Evolutionary conservation across 1,140 invertebrate genomes (phyloP).

Genomic region (Nixonia krombeini): DNA sequence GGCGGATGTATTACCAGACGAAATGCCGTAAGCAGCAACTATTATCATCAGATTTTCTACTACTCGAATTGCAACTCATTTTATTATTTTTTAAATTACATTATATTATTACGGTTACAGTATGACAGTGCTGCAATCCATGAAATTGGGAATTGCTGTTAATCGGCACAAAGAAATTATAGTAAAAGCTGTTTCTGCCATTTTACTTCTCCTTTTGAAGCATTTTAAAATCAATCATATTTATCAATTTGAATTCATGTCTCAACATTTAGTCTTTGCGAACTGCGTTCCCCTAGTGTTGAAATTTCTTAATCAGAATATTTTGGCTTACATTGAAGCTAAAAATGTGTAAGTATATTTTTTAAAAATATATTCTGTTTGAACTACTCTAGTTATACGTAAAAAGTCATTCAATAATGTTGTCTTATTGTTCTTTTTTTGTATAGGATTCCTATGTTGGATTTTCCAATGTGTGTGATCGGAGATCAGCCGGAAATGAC

Average conservation of each 20-base stretch:
- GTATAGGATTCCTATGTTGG: conserved; percentile 89
- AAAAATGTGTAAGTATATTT: conserved; percentile 85
- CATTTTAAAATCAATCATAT: conserved; percentile 99
- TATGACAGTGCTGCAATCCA: conserved; percentile 96
- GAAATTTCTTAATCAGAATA: conserved; percentile 99
- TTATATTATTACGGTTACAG: conserved; percentile 63
- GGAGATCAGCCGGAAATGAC: conserved; percentile 96
- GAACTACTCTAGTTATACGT: neutral
- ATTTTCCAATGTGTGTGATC: conserved; percentile 97
- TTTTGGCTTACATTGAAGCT: conserved; percentile 93
- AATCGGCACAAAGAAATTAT: conserved; percentile 99
- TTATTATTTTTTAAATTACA: conserved; percentile 36
- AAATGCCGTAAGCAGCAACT: conserved; percentile 95
- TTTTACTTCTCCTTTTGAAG: conserved; percentile 93
- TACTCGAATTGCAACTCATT: neutral
- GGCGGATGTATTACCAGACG: conserved; percentile 96
- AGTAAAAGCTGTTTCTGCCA: conserved; percentile 97
- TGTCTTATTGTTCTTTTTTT: no score
- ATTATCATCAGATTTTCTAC: no score
- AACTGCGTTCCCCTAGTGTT: conserved; percentile 99
- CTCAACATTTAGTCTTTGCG: conserved; percentile 98
- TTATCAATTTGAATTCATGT: conserved; percentile 99
- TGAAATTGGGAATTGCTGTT: conserved; percentile 97
- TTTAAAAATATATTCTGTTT: neutral
- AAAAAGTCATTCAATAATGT: conserved; percentile 12